These are phyloP conservation scores for Thaumatotibia leucotreta DNA, from an alignment of 1,140 invertebrate species.

Conservation along the genomic window DNA sequence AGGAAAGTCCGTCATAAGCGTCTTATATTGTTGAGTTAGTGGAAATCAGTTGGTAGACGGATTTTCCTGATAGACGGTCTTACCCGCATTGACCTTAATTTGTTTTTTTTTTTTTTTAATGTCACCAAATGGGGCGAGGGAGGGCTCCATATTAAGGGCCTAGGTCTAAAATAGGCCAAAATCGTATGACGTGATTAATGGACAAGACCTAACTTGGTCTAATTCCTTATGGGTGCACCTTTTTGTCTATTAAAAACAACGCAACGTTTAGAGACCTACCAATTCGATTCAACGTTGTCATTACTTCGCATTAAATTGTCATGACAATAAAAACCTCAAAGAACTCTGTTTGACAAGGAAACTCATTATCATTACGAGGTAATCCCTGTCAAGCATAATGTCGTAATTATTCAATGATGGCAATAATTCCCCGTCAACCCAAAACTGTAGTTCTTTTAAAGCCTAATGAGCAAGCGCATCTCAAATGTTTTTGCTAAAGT, in stretches of 20 bases:
- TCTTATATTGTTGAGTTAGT: no score
- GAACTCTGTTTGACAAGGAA: not conserved
- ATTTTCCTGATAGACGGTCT: no score
- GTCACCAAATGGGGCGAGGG: no score
- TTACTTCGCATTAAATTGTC: not conserved
- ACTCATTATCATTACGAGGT: conserved; percentile 22
- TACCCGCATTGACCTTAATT: no score
- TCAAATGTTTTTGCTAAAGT: conserved; percentile 41
- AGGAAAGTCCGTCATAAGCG: no score
- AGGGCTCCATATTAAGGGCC: no score
- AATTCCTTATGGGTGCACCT: no score
- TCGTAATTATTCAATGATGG: conserved; percentile 43
- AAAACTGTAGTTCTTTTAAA: conserved; percentile 22
- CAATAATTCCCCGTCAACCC: conserved; percentile 29
- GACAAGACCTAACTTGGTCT: no score
- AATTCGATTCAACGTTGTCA: not conserved
- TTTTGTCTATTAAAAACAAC: not conserved
- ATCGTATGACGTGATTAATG: no score
- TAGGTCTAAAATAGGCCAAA: no score
- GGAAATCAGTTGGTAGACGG: no score
- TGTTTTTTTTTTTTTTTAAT: no score
- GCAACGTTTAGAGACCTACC: not conserved
- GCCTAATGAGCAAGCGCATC: conserved; percentile 44
- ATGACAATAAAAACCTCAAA: not conserved
- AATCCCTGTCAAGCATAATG: conserved; percentile 28